Base-by-base conservation (phyloP, 2,888 invertebrate genomes). In the Drosophila recens region DNA sequence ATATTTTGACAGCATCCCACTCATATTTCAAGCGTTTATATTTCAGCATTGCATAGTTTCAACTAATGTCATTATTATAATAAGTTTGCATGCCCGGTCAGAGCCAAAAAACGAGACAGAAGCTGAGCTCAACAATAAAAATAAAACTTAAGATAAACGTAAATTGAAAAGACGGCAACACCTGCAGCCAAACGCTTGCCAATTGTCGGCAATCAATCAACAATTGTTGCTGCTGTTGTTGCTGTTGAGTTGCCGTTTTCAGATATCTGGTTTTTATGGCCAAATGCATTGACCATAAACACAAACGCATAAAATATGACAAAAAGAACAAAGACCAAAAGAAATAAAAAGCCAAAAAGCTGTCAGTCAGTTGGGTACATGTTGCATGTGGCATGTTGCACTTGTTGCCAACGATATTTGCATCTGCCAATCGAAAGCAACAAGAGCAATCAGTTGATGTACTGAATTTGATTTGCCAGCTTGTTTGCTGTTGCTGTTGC, bases 201-300 rank as follows among this genome's bases (percentile, higher is more conserved):
- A 85, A 89, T 87, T 80, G 87, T 83, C 67, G 90, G 76, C 79
- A 88, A 90, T 90, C 90, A 90, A 90, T 90, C 90, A 90, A 79
- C 81, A 74, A 75, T 75, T 80, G 79, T 68, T 43, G 43, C 20
- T 30, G 30, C 20, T 30, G 30, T 33, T 11, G 23, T 9, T 42
- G 40, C n/a, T 54, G 54, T 33, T 80, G 75, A 80, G 68, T 80
- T 68, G 70, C 54, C 66, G 78, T 57, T 74, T 58, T 71, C 57
- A 72, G 66, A 74, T 68, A 61, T 68, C 63, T 79, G 75, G 63
- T 67, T 76, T 83, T 82, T 76, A 82, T 79, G 68, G 51, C 59
- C 75, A 69, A 76, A 62, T 82, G 82, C 71, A 75, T 72, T 61
- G 63, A 48, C 57, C 71, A 72, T 74, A 71, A 79, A 68, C 52